Conservation (phyloP, 35 echinoderm and acorn worm species). For the Heliocidaris tuberculata region DNA sequence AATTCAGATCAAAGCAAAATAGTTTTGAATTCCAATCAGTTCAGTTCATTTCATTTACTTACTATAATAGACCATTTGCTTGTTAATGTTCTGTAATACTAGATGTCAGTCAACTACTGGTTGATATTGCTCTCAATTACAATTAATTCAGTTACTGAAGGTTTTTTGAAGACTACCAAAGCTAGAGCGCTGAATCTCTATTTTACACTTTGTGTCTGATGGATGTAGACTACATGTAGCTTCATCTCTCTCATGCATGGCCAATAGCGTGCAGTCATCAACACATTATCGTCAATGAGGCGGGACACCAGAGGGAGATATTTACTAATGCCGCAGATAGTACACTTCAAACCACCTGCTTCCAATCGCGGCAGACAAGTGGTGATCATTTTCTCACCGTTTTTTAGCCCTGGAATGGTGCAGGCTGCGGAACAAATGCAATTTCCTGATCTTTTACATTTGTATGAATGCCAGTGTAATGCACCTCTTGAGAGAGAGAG, state of each 20-base stretch:
- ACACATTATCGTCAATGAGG: neutral
- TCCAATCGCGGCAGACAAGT: neutral
- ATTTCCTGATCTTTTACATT: neutral
- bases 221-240: neutral
- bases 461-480: neutral
- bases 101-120: too few species aligned
- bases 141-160: too few species aligned
- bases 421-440: neutral
- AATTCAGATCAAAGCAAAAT: too few species aligned
- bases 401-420: neutral
- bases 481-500: too few species aligned
- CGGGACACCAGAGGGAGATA: constrained; percentile 7
- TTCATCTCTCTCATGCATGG: neutral
- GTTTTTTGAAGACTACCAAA: too few species aligned
- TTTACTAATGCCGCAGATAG: constrained; percentile 8
- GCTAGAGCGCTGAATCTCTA: too few species aligned
- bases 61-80: too few species aligned
- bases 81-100: too few species aligned
- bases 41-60: too few species aligned
- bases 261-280: neutral
- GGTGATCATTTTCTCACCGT: neutral
- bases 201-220: too few species aligned
- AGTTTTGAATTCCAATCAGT: too few species aligned
- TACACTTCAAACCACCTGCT: neutral
- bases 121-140: too few species aligned